Evolutionary conservation across 2,888 invertebrate species (phyloP).

Genomic region (Lydus trimaculatus): DNA sequence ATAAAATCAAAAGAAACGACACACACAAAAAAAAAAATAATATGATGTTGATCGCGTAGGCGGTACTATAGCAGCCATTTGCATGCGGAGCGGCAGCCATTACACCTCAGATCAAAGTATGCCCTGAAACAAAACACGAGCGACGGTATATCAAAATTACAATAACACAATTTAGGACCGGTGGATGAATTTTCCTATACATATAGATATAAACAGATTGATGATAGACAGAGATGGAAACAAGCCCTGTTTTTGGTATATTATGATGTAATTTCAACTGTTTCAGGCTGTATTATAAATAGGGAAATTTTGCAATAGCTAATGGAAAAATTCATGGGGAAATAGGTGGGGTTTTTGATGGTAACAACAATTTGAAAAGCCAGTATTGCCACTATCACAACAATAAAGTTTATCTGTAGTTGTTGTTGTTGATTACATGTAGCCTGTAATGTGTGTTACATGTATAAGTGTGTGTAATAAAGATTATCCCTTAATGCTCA

Average conservation of each 20-base stretch:
- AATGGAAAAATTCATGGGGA: background rate
- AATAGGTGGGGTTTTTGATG: background rate
- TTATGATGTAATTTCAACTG: background rate
- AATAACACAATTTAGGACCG: constrained; percentile 55
- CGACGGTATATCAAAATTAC: constrained; percentile 44
- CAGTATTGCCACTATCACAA: background rate
- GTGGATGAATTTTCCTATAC: constrained; percentile 49
- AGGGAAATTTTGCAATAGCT: background rate
- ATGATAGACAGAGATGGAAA: constrained; percentile 33
- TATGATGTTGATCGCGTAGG: constrained; percentile 37
- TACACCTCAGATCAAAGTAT: constrained; percentile 56
- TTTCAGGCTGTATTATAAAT: background rate
- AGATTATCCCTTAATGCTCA: constrained; percentile 31
- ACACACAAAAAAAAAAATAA: background rate
- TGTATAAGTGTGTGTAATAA: constrained; percentile 29
- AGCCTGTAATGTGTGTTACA: constrained; percentile 25
- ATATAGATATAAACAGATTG: constrained; percentile 56
- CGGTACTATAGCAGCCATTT: constrained; percentile 55
- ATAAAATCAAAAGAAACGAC: constrained; percentile 10
- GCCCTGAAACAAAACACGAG: constrained; percentile 50
- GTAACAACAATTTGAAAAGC: background rate
- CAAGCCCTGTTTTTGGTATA: background rate
- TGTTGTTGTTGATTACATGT: constrained; percentile 27
- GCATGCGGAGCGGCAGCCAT: constrained; percentile 58
- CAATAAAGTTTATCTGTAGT: constrained; percentile 23